Conservation (phyloP, 2,888 invertebrate species). For the Pelosia muscerda region DNA sequence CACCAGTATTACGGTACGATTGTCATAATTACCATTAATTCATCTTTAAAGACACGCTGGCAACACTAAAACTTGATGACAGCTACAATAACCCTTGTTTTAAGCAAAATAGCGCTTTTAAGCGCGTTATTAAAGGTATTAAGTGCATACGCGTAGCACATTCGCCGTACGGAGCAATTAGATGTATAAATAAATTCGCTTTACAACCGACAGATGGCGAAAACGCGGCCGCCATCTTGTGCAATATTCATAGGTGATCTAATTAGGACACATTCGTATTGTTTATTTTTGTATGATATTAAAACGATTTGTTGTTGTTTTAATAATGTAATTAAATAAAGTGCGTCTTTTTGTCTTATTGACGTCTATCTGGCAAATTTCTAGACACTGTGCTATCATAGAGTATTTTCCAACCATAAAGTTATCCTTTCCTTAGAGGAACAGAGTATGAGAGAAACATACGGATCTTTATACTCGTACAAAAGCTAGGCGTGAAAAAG, state of each 20-base stretch:
- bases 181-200: slow-evolving; percentile 84
- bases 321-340: slow-evolving; percentile 37
- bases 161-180: slow-evolving; percentile 78
- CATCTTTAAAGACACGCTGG: slow-evolving; percentile 58
- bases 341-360: too few relatives aligned
- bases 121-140: slow-evolving; percentile 79
- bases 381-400: too few relatives aligned
- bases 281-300: slow-evolving; percentile 70
- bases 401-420: too few relatives aligned
- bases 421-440: too few relatives aligned
- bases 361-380: too few relatives aligned
- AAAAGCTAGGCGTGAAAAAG: too few relatives aligned
- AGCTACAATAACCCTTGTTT: slow-evolving; percentile 72
- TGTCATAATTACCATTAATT: slow-evolving; percentile 10
- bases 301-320: slow-evolving; percentile 45
- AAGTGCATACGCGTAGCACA: slow-evolving; percentile 81
- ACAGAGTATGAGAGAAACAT: too few relatives aligned
- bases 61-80: slow-evolving; percentile 75
- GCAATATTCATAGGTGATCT: slow-evolving; percentile 79
- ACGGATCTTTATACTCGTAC: too few relatives aligned
- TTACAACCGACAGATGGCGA: slow-evolving; percentile 82
- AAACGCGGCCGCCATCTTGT: slow-evolving; percentile 76
- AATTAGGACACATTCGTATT: slow-evolving; percentile 66
- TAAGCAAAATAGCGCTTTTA: slow-evolving; percentile 74
- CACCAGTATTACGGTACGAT: not conserved